These are phyloP conservation scores for Sminthurides aquaticus DNA, from an alignment of 2,888 invertebrate genomes.

Conservation along the genomic window DNA sequence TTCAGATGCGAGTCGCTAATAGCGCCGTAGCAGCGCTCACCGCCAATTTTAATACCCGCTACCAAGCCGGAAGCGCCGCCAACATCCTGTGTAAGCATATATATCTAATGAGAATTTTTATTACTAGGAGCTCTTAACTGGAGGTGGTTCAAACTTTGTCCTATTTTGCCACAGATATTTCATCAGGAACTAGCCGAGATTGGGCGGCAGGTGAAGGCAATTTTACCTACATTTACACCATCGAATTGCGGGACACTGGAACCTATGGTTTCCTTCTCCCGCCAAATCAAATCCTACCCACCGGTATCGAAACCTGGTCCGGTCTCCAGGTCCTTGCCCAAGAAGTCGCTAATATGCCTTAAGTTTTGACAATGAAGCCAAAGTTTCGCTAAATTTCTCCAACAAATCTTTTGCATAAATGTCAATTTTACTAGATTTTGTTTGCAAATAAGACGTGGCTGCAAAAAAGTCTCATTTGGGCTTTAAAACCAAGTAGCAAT, in stretches of 20 bases:
- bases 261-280: conserved; percentile 49
- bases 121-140: background rate
- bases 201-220: conserved; percentile 41
- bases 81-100: conserved; percentile 33
- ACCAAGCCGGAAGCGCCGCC: conserved; percentile 45
- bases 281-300: conserved; percentile 45
- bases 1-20: conserved; percentile 39
- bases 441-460: no score
- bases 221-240: conserved; percentile 46
- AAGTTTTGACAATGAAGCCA: no score
- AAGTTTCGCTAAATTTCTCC: no score
- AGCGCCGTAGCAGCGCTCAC: conserved; percentile 44
- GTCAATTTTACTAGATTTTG: no score
- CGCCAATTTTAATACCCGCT: conserved; percentile 45
- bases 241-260: conserved; percentile 50
- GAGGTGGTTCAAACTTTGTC: background rate
- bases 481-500: no score
- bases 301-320: conserved; percentile 36
- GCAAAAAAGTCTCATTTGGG: no score
- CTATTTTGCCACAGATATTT: conserved; percentile 19
- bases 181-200: conserved; percentile 38
- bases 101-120: background rate
- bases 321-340: conserved; percentile 38
- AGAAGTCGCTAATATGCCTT: conserved; percentile 8
- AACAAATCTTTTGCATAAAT: no score